Conservation (phyloP, 2,797 vertebrate species). For the Spinus olivaceus region DNA sequence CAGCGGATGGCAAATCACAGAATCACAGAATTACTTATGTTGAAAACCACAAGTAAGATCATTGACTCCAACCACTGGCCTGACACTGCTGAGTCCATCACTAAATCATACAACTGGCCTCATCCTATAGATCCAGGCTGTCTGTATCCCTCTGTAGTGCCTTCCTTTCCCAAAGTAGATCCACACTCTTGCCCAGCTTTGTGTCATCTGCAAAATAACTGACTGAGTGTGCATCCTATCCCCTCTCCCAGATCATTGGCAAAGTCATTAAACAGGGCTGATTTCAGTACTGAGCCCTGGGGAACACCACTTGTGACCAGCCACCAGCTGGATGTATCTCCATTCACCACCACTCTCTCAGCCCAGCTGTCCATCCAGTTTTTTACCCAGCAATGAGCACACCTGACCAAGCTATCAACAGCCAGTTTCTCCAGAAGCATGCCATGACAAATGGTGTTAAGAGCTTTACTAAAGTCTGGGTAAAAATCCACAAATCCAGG, state of each 20-base stretch:
- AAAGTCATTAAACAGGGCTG: background rate
- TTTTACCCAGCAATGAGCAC: background rate
- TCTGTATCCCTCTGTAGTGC: background rate
- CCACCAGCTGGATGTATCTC: background rate
- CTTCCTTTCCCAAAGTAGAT: background rate
- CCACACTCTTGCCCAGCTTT: accelerated
- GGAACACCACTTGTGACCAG: background rate
- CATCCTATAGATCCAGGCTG: background rate
- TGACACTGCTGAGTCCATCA: background rate
- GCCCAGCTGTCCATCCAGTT: too few relatives aligned
- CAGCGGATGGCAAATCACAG: background rate
- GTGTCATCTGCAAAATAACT: background rate
- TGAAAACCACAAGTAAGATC: background rate
- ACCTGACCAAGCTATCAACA: background rate
- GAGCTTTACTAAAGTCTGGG: background rate
- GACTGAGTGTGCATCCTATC: background rate
- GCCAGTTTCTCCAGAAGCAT: background rate
- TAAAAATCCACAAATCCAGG: background rate
- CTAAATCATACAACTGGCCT: background rate
- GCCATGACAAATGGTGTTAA: background rate
- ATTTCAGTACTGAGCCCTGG: background rate
- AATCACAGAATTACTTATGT: background rate
- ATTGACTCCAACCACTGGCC: background rate
- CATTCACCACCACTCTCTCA: background rate
- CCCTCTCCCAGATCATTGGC: accelerated